Evolutionary conservation across 2,888 invertebrate genomes (phyloP).

Genomic region (Biston betularia): DNA sequence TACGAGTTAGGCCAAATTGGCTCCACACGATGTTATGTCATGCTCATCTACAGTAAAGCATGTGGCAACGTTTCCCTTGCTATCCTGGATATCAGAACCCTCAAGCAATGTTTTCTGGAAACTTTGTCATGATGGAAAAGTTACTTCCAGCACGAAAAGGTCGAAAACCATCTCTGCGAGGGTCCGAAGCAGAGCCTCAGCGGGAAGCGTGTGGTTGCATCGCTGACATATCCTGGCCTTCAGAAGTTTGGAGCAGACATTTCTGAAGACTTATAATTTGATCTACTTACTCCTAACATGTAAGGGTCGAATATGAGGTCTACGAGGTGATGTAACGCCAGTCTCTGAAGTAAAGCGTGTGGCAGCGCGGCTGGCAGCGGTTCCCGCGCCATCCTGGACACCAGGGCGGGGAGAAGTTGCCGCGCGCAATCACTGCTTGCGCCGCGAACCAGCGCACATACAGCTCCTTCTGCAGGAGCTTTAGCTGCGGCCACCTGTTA

Average conservation of each 20-base stretch:
- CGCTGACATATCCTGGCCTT: neutral
- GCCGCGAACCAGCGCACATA: constrained; percentile 76
- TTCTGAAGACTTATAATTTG: neutral
- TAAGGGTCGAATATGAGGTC: constrained; percentile 76
- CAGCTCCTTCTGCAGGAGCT: constrained; percentile 79
- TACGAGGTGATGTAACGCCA: constrained; percentile 74
- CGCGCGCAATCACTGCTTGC: constrained; percentile 71
- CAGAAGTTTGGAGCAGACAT: neutral
- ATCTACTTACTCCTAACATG: constrained; percentile 69
- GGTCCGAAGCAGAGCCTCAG: neutral
- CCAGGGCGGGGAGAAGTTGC: constrained; percentile 72
- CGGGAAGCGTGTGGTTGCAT: no score
- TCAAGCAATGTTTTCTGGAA: neutral
- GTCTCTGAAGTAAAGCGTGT: constrained; percentile 74
- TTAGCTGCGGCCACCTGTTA: constrained; percentile 73
- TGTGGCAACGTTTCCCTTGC: no score
- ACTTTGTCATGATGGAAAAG: neutral
- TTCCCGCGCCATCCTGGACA: constrained; percentile 80
- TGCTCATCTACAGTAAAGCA: no score
- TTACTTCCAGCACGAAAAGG: neutral
- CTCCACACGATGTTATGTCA: no score
- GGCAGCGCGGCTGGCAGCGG: constrained; percentile 82
- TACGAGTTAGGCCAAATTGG: no score
- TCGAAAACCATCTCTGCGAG: neutral
- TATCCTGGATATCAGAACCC: no score